A percentile compares a stretch with the other conserved stretches of the same genome.
phyloP scores from a whole-genome alignment of 2,888 invertebrate genomes.

The Acrobasis consociella region DNA sequence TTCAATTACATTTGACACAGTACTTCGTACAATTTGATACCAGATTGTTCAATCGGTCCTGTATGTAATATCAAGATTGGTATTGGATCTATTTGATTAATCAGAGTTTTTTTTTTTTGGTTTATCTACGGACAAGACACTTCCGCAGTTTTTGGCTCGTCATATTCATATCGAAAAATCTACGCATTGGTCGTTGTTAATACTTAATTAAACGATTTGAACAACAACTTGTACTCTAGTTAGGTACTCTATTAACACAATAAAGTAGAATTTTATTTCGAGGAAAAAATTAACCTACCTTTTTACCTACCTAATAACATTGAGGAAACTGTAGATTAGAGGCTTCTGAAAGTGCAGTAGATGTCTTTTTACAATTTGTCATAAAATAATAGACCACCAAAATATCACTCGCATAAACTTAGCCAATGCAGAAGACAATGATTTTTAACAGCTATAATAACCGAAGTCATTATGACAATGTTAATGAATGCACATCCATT shows the following conservation, averaged over 20 bases:
- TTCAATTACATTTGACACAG: constrained; percentile 77
- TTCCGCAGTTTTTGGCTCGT: constrained; percentile 15
- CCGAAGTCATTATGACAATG: constrained; percentile 17
- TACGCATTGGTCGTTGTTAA: not conserved
- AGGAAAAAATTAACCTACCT: no score
- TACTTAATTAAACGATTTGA: not conserved
- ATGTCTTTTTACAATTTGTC: no score
- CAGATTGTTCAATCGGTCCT: constrained; percentile 14
- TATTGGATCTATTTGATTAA: constrained; percentile 14
- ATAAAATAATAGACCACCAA: not conserved
- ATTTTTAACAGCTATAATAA: constrained; percentile 1
- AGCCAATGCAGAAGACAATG: not conserved
- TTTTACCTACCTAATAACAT: no score
- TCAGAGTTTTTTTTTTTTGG: constrained; percentile 7
- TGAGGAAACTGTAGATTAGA: no score
- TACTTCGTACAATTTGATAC: constrained; percentile 30
- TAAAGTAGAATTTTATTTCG: no score
- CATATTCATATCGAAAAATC: constrained; percentile 9
- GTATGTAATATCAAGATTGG: constrained; percentile 12
- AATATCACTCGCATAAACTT: not conserved
- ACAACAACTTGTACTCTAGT: not conserved
- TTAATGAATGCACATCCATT: constrained; percentile 14
- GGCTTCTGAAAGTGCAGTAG: no score
- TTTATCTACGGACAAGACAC: constrained; percentile 10
- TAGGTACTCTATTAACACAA: no score